Percentiles rank a stretch among this genome's conserved stretches.
phyloP scores from a whole-genome alignment of 2,888 invertebrate genomes.

The Rotaria socialis region DNA sequence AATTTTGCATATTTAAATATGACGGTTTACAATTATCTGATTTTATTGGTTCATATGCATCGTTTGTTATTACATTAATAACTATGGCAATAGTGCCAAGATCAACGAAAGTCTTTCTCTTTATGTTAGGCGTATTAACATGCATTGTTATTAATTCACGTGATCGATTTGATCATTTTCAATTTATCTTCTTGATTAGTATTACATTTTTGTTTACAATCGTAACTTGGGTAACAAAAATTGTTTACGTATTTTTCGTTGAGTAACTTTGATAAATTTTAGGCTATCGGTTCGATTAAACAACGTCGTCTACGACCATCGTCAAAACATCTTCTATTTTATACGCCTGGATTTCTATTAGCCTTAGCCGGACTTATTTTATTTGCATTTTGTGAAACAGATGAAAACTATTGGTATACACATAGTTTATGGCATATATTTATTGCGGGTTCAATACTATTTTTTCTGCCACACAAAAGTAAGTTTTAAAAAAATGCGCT shows the following conservation, averaged over 20 bases:
- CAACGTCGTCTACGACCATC: not conserved
- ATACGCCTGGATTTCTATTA: slow-evolving; percentile 66
- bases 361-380: slow-evolving; percentile 73
- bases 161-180: slow-evolving; percentile 43
- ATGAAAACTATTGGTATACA: slow-evolving; percentile 78
- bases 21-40: slow-evolving; percentile 45
- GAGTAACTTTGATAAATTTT: not conserved
- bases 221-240: slow-evolving; percentile 38
- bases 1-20: slow-evolving; percentile 46
- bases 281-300: not conserved
- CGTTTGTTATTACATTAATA: slow-evolving; percentile 42
- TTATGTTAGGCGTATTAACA: slow-evolving; percentile 42
- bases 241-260: not conserved
- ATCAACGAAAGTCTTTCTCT: slow-evolving; percentile 40
- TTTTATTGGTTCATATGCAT: slow-evolving; percentile 45
- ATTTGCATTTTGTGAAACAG: slow-evolving; percentile 78
- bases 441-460: slow-evolving; percentile 74
- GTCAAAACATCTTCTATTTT: not conserved
- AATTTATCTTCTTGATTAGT: slow-evolving; percentile 39
- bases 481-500: not conserved
- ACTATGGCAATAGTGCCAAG: slow-evolving; percentile 42
- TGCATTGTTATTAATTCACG: slow-evolving; percentile 41
- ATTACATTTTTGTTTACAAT: slow-evolving; percentile 41
- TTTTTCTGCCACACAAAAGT: slow-evolving; percentile 67
- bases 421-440: slow-evolving; percentile 73